These are phyloP conservation scores for Homalodisca vitripennis DNA, from an alignment of 1,140 invertebrate species.

Conservation along the genomic window DNA sequence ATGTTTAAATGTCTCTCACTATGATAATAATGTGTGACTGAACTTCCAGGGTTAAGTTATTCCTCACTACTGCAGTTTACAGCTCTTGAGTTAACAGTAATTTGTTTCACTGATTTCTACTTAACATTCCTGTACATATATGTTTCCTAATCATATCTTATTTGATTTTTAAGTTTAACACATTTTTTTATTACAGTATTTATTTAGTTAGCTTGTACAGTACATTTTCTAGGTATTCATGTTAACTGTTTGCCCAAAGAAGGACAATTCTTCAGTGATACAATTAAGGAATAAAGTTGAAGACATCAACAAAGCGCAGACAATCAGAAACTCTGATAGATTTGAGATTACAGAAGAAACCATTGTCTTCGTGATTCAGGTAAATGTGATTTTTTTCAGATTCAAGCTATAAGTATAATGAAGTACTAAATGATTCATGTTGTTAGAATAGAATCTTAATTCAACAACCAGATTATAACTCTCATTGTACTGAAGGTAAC, in stretches of 20 bases:
- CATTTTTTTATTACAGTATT: neutral
- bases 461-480: neutral
- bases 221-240: constrained; percentile 9
- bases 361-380: neutral
- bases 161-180: neutral
- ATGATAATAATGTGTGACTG: no score
- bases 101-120: neutral
- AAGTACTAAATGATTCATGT: neutral
- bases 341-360: neutral
- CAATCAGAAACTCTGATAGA: neutral
- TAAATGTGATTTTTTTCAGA: neutral
- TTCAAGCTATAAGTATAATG: neutral
- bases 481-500: neutral
- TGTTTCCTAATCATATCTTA: neutral
- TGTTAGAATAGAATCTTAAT: no score
- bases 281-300: neutral
- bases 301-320: neutral
- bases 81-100: no score
- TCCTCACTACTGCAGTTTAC: no score
- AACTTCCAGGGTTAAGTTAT: no score
- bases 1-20: no score
- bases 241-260: neutral
- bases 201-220: neutral
- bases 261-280: neutral
- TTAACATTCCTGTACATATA: neutral